Conservation (phyloP, 2,113 vertebrate genomes). For the Lepus americanus region DNA sequence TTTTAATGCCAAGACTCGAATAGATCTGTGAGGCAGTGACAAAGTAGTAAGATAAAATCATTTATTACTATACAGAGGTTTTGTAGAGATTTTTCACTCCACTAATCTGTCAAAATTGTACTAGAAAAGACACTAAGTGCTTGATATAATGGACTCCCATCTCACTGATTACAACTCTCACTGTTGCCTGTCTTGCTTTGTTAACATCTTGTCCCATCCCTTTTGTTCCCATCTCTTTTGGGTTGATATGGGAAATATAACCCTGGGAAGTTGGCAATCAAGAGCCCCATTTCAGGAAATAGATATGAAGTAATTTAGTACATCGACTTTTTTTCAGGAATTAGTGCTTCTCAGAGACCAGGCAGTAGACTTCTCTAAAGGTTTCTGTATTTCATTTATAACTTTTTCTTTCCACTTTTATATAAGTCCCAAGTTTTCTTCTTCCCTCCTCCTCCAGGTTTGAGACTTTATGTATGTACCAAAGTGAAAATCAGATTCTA, state of each 20-base stretch:
- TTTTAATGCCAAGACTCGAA: not conserved
- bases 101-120: not conserved
- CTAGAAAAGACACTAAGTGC: not conserved
- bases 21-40: not conserved
- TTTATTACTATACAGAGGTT: accelerated
- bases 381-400: not conserved
- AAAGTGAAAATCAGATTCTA: not conserved
- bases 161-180: not conserved
- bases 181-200: not conserved
- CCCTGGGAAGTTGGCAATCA: not conserved
- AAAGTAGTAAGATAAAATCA: not conserved
- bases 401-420: not conserved
- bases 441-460: accelerated
- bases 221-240: not conserved
- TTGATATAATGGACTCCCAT: not conserved
- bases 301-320: not conserved
- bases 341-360: not conserved
- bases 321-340: not conserved
- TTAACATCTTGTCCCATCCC: not conserved
- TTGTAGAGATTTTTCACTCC: not conserved
- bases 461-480: not conserved
- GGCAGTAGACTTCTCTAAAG: not conserved
- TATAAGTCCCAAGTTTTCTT: not conserved
- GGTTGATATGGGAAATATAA: not conserved
- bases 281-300: not conserved